A percentile compares a stretch with the other conserved stretches of the same genome.
Evolutionary conservation across 1,140 invertebrate species (phyloP).

Genomic region (Lordiphosa stackelbergi): DNA sequence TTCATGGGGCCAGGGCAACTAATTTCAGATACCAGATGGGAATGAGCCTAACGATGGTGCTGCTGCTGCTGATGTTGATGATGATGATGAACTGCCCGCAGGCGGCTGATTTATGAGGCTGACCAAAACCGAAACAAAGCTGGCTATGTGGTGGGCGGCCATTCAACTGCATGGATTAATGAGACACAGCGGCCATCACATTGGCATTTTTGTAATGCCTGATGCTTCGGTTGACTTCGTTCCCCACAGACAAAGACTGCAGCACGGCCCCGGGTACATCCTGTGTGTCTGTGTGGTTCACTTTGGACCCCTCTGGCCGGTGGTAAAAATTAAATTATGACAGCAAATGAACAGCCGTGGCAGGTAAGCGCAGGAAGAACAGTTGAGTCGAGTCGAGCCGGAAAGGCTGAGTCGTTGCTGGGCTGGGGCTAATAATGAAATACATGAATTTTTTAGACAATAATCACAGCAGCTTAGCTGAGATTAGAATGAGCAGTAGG

Average conservation of each 20-base stretch:
- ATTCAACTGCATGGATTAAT: constrained; percentile 71
- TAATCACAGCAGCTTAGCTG: constrained; percentile 65
- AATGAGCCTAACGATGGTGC: constrained; percentile 16
- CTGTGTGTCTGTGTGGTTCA: constrained; percentile 27
- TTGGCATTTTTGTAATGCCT: constrained; percentile 37
- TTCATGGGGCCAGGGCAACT: constrained; percentile 50
- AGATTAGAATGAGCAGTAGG: constrained; percentile 51
- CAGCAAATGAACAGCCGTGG: constrained; percentile 66
- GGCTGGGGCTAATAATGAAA: constrained; percentile 64
- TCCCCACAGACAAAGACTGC: constrained; percentile 25
- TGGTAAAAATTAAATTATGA: constrained; percentile 74
- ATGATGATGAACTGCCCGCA: constrained; percentile 63
- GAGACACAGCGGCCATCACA: constrained; percentile 56
- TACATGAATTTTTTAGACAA: constrained; percentile 75
- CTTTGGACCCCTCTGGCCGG: constrained; percentile 28
- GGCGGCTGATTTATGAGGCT: constrained; percentile 63
- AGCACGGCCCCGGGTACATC: constrained; percentile 18
- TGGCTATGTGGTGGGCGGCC: constrained; percentile 38
- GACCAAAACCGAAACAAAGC: constrained; percentile 41
- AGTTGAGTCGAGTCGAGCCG: constrained; percentile 22
- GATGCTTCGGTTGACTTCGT: constrained; percentile 39
- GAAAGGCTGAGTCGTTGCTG: constrained; percentile 43
- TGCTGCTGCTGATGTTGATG: constrained; percentile 29
- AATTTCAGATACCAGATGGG: constrained; percentile 54
- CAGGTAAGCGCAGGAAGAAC: constrained; percentile 23